Evolutionary conservation across 2,888 invertebrate species (phyloP), one percentile per base, ranked within the genome.

Genomic region (Hanleya hanleyi): DNA sequence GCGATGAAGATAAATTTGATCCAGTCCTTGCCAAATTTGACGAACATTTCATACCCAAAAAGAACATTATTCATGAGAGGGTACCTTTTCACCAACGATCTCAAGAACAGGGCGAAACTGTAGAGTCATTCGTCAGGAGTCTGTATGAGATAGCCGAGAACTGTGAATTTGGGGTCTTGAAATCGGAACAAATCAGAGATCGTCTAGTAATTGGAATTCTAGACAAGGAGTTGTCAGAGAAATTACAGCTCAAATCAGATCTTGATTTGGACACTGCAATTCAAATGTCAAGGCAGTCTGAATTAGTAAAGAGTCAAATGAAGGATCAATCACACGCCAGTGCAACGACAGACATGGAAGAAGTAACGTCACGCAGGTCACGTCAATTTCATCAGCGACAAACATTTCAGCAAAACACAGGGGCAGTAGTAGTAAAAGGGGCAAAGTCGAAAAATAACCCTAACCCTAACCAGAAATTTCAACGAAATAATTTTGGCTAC

Each of bases 61-160:
- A 49, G n/a, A 73, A 70, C 37, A 38, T 72, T 18, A 73, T 77
- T 9, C 75, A 73, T 18, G 77, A 75, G 41, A 49, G 75, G 35
- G 68, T 73, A 2, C 2, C 37, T 12, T 75, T 75, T 29, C 50
- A 66, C 22, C 15, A 26, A 32, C 12, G 38, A 9, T 22, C 9
- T 32, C 77, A 77, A 32, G 26, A 47, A 18, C 61, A 35, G 2
- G 69, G 73, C 9, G 70, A 75, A 38, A 65, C 64, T 22, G 57
- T 62, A 1, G 75, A 77, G 66, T 7, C 38, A 35, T 75, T 71
- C 41, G 35, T 77, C 1, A 51, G 67, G 33, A 41, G 12, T 4
- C 29, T 77, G 57, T 67, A 73, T 66, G 73, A 75, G 33, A 61
- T 70, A 9, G 75, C 77, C 6, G 73, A 75, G 36, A 67, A 75